Evolutionary conservation across 2,797 vertebrate species (phyloP).

Genomic region (Cetoscarus ocellatus): DNA sequence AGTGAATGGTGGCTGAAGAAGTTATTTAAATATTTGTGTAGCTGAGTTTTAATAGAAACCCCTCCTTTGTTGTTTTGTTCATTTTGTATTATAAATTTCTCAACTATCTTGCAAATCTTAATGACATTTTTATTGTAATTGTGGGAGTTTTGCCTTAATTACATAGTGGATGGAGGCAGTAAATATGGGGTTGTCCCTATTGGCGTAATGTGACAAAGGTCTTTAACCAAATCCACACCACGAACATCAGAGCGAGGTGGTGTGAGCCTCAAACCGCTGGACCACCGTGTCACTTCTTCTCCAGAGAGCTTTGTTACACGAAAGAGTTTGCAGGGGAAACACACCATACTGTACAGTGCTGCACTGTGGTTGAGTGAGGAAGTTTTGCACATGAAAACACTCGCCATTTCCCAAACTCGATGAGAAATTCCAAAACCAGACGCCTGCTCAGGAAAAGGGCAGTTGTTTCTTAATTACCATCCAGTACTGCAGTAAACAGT

Average conservation of each 20-base stretch:
- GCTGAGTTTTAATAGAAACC: constrained; percentile 9
- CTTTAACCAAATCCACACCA: constrained; percentile 24
- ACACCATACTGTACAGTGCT: constrained; percentile 57
- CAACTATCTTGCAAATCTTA: neutral
- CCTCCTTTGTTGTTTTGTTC: neutral
- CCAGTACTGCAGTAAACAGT: constrained; percentile 72
- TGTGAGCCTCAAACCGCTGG: constrained; percentile 59
- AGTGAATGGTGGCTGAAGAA: constrained; percentile 31
- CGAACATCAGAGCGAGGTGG: constrained; percentile 39
- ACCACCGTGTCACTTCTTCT: constrained; percentile 48
- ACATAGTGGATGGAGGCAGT: constrained; percentile 15
- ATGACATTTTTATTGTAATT: constrained; percentile 7
- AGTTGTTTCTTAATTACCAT: constrained; percentile 74
- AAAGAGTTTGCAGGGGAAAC: constrained; percentile 33
- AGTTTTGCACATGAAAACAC: constrained; percentile 74
- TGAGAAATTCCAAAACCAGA: constrained; percentile 74
- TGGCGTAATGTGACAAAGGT: constrained; percentile 43
- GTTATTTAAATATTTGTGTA: constrained; percentile 15
- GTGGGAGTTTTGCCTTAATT: constrained; percentile 4
- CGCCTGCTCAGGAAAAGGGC: constrained; percentile 69
- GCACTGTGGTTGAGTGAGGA: constrained; percentile 68
- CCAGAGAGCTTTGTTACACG: constrained; percentile 40
- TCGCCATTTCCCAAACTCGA: constrained; percentile 70
- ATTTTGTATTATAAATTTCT: constrained; percentile 8
- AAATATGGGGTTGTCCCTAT: constrained; percentile 18